Percentiles rank a stretch among this genome's conserved stretches.
Conservation (phyloP, 2,113 vertebrate species). For the Bubo scandiacus region DNA sequence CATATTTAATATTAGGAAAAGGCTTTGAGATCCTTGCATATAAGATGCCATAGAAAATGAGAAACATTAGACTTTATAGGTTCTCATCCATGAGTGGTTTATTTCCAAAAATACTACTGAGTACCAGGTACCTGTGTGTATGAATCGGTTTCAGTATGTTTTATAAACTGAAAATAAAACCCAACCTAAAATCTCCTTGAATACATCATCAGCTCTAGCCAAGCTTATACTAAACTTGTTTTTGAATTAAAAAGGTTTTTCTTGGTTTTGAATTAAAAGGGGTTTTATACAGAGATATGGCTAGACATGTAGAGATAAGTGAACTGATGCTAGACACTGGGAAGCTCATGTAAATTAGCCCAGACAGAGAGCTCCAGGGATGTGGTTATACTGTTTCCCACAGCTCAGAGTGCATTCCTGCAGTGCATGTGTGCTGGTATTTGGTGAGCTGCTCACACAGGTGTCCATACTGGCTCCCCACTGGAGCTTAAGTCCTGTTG, state of each 20-base stretch:
- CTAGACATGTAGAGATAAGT: not conserved
- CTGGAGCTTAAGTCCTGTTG: not conserved
- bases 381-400: not conserved
- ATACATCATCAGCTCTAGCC: not conserved
- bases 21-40: not conserved
- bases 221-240: not conserved
- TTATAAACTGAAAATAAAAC: not conserved
- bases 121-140: not conserved
- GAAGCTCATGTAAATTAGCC: not conserved
- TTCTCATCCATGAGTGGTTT: not conserved
- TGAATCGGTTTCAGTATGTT: not conserved
- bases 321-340: not conserved
- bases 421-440: not conserved
- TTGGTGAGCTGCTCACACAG: not conserved
- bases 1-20: not conserved
- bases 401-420: not conserved
- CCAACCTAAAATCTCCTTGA: not conserved
- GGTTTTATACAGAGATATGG: not conserved
- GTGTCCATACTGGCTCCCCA: accelerated
- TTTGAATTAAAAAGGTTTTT: not conserved
- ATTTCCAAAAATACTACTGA: not conserved
- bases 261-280: not conserved
- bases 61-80: not conserved
- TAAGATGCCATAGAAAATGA: not conserved
- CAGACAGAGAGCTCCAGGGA: not conserved